Evolutionary conservation across 2,113 vertebrate genomes (phyloP).

Genomic region (Pelvicachromis taeniatus): DNA sequence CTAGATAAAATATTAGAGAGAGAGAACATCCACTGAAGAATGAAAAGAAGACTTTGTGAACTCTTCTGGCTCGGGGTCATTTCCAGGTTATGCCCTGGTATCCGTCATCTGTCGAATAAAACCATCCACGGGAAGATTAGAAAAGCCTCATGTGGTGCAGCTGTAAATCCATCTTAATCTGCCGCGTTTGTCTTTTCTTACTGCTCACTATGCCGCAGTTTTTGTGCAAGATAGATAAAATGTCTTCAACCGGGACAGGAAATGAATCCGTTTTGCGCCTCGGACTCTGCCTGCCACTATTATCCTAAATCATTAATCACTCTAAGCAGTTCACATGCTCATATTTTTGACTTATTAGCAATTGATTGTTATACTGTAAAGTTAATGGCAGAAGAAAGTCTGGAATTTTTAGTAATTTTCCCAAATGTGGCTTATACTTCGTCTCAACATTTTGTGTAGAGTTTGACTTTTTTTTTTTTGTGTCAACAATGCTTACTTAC

Average conservation of each 20-base stretch:
- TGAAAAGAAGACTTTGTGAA: not conserved
- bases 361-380: not conserved
- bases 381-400: not conserved
- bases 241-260: not conserved
- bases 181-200: not conserved
- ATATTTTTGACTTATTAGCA: not conserved
- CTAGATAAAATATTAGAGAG: not conserved
- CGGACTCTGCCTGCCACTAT: not conserved
- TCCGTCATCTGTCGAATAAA: not conserved
- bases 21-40: not conserved
- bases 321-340: not conserved
- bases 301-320: not conserved
- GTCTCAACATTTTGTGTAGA: not conserved
- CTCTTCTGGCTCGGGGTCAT: not conserved
- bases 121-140: not conserved
- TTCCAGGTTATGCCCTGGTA: not conserved
- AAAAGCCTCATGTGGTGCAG: not conserved
- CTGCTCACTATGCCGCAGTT: not conserved
- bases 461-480: not conserved
- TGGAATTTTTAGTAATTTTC: not conserved
- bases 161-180: slow-evolving; percentile 10
- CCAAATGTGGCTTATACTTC: not conserved
- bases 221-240: not conserved
- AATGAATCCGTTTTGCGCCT: not conserved
- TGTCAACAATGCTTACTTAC: not conserved